A percentile compares a stretch with the other conserved stretches of the same genome.
Conservation (phyloP, 2,888 invertebrate genomes). For the Platycnemis pennipes region DNA sequence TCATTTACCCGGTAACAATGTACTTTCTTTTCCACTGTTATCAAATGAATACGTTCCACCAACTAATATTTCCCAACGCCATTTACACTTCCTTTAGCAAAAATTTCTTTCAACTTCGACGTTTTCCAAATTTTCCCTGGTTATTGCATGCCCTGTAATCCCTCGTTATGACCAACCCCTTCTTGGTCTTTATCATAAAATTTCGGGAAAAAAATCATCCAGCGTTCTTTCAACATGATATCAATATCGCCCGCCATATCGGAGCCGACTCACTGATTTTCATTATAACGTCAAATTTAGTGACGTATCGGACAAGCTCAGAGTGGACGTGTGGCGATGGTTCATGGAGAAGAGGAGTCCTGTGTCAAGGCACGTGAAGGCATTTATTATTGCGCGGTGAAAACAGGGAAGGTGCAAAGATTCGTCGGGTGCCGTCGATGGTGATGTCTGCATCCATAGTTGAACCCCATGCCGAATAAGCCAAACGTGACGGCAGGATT, state of each 20-base stretch:
- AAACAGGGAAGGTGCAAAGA: not conserved
- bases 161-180: not conserved
- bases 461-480: no score
- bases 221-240: not conserved
- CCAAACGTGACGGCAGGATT: no score
- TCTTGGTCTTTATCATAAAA: not conserved
- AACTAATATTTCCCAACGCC: no score
- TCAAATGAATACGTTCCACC: no score
- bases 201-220: not conserved
- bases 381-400: not conserved
- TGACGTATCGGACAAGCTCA: not conserved
- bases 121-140: not conserved
- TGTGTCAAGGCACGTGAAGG: slow-evolving; percentile 5
- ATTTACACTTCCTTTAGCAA: no score
- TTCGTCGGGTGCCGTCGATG: not conserved
- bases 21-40: no score
- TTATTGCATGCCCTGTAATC: not conserved
- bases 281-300: slow-evolving; percentile 28
- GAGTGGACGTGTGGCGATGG: not conserved
- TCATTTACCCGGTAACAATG: no score
- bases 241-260: slow-evolving; percentile 7
- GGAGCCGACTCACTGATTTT: not conserved
- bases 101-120: no score
- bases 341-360: not conserved
- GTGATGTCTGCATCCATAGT: not conserved